phyloP scores from a whole-genome alignment of 2,797 vertebrate genomes.

The Lepus oiostolus region DNA sequence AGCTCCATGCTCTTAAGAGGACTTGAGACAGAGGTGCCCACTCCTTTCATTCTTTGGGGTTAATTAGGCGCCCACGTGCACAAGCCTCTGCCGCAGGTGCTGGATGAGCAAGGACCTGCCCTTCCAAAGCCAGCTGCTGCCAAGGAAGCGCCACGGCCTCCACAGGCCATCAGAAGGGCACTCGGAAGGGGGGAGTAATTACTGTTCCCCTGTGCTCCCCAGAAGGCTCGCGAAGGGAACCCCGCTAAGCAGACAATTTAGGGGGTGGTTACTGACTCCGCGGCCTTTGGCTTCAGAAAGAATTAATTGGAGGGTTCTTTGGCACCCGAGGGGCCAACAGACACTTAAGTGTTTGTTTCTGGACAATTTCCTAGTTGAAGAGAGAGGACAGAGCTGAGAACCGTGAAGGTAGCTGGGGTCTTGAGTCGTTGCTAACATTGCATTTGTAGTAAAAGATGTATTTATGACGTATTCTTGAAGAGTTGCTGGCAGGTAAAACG shows the following conservation, averaged over 20 bases:
- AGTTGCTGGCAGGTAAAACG: not conserved
- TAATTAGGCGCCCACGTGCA: not conserved
- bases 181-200: not conserved
- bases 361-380: constrained; percentile 27
- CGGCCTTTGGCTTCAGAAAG: constrained; percentile 56
- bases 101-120: not conserved
- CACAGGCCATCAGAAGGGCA: constrained; percentile 2
- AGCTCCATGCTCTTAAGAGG: not conserved
- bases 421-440: not conserved
- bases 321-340: not conserved
- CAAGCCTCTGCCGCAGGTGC: constrained; percentile 21
- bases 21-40: constrained; percentile 9
- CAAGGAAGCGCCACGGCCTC: not conserved
- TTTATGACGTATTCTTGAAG: constrained; percentile 9
- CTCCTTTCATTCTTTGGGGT: not conserved
- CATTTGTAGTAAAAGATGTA: not conserved
- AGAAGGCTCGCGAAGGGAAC: not conserved
- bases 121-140: not conserved
- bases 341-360: constrained; percentile 30
- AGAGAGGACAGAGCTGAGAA: not conserved
- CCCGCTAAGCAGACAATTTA: constrained; percentile 16
- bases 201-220: not conserved
- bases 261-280: constrained; percentile 4
- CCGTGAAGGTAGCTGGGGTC: not conserved
- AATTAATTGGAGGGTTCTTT: constrained; percentile 47